Base-by-base conservation (phyloP, 2,113 vertebrate species). In the Petromus typicus region DNA sequence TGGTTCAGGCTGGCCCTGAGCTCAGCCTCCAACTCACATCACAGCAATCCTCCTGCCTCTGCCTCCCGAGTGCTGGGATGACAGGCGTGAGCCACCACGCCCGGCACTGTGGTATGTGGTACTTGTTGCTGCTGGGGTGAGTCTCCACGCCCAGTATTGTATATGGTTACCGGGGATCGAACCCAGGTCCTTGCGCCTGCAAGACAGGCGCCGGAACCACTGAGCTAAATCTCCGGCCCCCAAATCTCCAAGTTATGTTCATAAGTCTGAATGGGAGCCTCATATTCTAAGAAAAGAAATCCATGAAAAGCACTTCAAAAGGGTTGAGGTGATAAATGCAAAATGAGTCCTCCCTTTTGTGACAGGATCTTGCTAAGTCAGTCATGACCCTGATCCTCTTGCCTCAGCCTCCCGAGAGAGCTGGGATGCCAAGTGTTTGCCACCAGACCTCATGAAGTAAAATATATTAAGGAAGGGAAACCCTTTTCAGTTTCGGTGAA, bases 251-350 rank as follows among this genome's bases (percentile, higher is more conserved):
- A 92, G 25, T 67, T 91, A 85, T 37, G 40, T 23, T 82, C 56
- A 59, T 59, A 23, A 71, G 9, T 11, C 51, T 30, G 32, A 90
- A 88, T 32, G 45, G 18, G 40, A 93, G 63, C 51, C 82, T 83
- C 40, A 4, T 73, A 83, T 87, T 54, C 69, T 83, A 45, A 86
- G 91, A 87, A 93, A 86, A 83, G 51, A 79, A 94, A 90, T 90
- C 4, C 8, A 34, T 73, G 54, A 63, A 25, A 17, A 93, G 37
- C 43, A 88, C 84, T 95, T 83, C 54, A 83, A 57, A 71, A 73
- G n/a, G 1, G 37, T 48, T 59, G 16, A 51, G 54, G 22, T 37
- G 18, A 59, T 57, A 64, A 91, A 16, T 71, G n/a, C 18, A 51
- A 89, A 75, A 25, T 75, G 57, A 34, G 16, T 76, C 61, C 89